Base-by-base conservation (phyloP, 2,888 invertebrate species). In the Lacanobia oleracea region DNA sequence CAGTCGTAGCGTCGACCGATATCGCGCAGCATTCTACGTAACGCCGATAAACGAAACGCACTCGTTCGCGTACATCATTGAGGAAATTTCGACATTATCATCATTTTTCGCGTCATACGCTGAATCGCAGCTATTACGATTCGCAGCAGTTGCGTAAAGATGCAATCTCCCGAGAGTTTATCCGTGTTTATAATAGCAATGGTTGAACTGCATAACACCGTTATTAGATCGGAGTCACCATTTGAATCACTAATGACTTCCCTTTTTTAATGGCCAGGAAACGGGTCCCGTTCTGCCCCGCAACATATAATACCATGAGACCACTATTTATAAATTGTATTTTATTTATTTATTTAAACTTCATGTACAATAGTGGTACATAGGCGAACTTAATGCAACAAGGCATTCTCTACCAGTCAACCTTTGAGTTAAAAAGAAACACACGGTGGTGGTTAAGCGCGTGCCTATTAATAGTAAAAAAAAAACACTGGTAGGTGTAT, bases 201-300 rank as follows among this genome's bases (percentile, higher is more conserved):
- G 88, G 83, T 85, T 79, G 82, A 81, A 86, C 90, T 87, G 87
- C 90, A 89, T 91, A 93, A 91, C 89, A 88, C 91, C 90, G 91
- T 93, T 94, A 93, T 92, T 92, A 92, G 90, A 92, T 91, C 91
- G 89, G 88, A 85, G 89, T 87, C 90, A 89, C 89, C 87, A 88
- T 91, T 92, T 88, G 91, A 92, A 93, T 93, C 87, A 84, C 88
- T 93, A 94, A 94, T 93, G 93, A 92, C 90, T 94, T 94, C 93
- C 94, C 91, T 87, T 88, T 87, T 88, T 89, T 92, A 91, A 91
- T 91, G 85, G 86, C 88, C 92, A 92, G 94, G 93, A 93, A 94
- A 91, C 87, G 88, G 84, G 89, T 90, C 90, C 91, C 90, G 89
- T 89, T 89, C 84, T 87, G 88, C 84, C 86, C 84, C 79, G 70